Base-by-base conservation (phyloP, 2,888 invertebrate species). In the Hemithea aestivaria region DNA sequence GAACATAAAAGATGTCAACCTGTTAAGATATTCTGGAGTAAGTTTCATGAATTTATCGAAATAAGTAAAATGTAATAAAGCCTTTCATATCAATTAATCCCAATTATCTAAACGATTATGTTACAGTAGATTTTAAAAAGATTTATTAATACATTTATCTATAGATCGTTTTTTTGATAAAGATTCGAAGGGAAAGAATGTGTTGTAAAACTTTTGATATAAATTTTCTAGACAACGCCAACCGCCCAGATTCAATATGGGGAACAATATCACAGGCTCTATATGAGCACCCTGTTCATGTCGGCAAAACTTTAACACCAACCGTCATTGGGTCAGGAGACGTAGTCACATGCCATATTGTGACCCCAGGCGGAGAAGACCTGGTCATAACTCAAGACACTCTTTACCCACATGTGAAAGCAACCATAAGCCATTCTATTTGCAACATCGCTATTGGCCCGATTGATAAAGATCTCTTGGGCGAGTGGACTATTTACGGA, bases 341-440 rank as follows among this genome's bases (percentile, higher is more conserved):
- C 1, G 34, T 57, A 1, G 20, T 49, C 2, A 49, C 58, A 1
- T 74, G 74, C 27, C 68, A 67, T 40, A 51, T 73, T 9, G 37
- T 71, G 4, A 73, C 73, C 2, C 73, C 72, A 0, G 32, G 49
- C n/a, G 66, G 61, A 2, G 66, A 66, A 55, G 48, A 66, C 45
- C 46, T 66, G 25, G 51, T 59, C 1, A 38, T 66, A 6, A 44
- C 38, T 3, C 33, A 20, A 1, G 56, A 62, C 11, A 48, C 53
- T 12, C 35, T 52, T 3, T 66, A 63, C 28, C 64, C 59, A n/a
- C 48, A 61, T 21, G 57, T 70, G 10, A 44, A 47, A 31, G 60
- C 60, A 12, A 10, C 27, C 36, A 0, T 35, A 35, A 8, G 32
- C 28, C 8, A 33, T 12, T 27, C 37, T 9, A 26, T 48, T 5